phyloP scores from a whole-genome alignment of 2,797 vertebrate genomes.

The Poliocrania exsul region DNA sequence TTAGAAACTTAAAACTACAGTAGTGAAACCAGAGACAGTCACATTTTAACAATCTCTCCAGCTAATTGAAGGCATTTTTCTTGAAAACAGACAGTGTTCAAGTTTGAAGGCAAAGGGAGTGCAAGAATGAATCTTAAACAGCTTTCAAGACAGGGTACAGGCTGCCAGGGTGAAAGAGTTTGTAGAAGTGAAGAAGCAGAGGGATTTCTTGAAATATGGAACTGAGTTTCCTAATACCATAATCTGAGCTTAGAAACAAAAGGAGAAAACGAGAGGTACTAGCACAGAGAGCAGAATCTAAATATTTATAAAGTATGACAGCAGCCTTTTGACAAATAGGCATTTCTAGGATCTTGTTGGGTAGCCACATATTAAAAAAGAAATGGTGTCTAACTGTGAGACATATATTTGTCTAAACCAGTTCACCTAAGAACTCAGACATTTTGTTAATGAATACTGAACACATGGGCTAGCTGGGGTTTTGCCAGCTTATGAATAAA shows the following conservation, averaged over 20 bases:
- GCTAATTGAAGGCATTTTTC: neutral
- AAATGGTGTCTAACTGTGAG: conserved; percentile 7
- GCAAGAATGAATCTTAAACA: neutral
- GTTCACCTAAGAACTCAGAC: conserved; percentile 35
- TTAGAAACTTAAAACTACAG: neutral
- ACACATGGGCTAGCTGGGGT: conserved; percentile 47
- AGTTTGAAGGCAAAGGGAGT: neutral
- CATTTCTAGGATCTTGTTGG: neutral
- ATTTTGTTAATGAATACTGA: conserved; percentile 51
- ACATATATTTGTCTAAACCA: conserved; percentile 28
- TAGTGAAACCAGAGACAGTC: neutral
- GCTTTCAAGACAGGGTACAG: neutral
- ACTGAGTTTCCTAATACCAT: neutral
- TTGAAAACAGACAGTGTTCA: neutral
- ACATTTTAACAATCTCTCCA: neutral
- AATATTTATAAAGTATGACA: conserved; percentile 35
- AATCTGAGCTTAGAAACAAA: neutral
- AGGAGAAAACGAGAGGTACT: neutral
- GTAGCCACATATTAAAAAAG: conserved; percentile 16
- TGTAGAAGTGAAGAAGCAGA: neutral
- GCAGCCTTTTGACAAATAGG: neutral
- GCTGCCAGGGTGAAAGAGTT: neutral
- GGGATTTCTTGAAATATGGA: neutral
- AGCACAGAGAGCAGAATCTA: neutral
- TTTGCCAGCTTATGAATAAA: conserved; percentile 62